phyloP scores from a whole-genome alignment of 2,888 invertebrate species.

The Lasioglossum malachurum region DNA sequence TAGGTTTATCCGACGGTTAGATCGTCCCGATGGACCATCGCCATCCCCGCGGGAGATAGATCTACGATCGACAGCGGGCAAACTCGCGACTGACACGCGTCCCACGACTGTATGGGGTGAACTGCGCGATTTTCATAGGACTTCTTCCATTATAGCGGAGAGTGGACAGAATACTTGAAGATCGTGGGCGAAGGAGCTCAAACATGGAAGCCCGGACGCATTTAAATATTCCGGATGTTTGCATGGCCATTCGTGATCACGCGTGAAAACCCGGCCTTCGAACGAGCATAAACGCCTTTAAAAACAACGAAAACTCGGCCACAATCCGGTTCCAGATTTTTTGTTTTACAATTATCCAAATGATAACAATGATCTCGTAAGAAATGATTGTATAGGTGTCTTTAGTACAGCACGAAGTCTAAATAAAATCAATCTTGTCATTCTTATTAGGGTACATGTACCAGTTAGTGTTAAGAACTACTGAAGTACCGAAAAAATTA shows the following conservation, averaged over 20 bases:
- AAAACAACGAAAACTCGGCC: not conserved
- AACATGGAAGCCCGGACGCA: conserved; percentile 54
- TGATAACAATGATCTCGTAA: no score
- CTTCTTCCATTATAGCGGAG: conserved; percentile 68
- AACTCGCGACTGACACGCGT: conserved; percentile 37
- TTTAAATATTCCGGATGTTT: conserved; percentile 68
- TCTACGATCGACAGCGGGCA: conserved; percentile 2
- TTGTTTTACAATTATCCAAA: no score
- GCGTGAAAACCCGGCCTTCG: conserved; percentile 3
- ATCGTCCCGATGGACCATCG: conserved; percentile 5
- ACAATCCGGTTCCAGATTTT: not conserved
- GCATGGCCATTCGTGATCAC: conserved; percentile 45
- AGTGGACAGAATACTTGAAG: conserved; percentile 66
- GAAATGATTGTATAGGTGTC: no score
- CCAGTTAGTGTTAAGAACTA: not conserved
- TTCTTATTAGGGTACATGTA: no score
- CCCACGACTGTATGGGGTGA: conserved; percentile 52
- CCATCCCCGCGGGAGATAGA: conserved; percentile 41
- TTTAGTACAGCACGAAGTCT: no score
- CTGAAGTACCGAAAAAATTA: not conserved
- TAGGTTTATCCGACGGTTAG: conserved; percentile 11
- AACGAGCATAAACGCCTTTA: not conserved
- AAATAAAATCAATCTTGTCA: no score
- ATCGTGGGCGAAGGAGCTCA: conserved; percentile 67
- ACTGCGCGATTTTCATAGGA: conserved; percentile 70